Evolutionary conservation across 2,113 vertebrate species (phyloP).

Genomic region (Choloepus hoffmanni): DNA sequence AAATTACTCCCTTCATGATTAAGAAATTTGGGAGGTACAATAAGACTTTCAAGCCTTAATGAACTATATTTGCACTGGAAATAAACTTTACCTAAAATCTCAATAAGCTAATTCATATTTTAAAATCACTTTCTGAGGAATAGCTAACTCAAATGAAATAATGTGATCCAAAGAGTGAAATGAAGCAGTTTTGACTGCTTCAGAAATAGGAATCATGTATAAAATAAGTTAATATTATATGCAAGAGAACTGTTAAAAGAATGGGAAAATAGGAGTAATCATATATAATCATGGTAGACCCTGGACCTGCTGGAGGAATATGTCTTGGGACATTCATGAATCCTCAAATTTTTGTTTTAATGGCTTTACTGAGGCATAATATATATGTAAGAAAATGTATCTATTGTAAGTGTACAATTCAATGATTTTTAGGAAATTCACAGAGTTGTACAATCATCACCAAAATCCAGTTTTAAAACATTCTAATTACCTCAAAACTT

Average conservation of each 20-base stretch:
- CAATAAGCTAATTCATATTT: neutral
- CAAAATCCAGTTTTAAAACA: neutral
- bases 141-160: neutral
- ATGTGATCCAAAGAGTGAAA: constrained; percentile 5
- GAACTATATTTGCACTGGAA: neutral
- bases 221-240: neutral
- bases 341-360: constrained; percentile 12
- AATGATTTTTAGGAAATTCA: neutral
- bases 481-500: neutral
- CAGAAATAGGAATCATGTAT: neutral
- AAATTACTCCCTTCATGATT: neutral
- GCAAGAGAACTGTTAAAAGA: neutral
- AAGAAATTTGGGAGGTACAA: neutral
- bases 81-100: neutral
- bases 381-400: neutral
- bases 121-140: neutral
- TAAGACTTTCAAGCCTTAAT: neutral
- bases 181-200: neutral
- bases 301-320: neutral
- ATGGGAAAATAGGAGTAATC: neutral
- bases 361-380: neutral
- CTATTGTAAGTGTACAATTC: neutral
- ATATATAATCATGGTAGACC: neutral
- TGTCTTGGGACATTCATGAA: neutral
- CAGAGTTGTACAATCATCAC: neutral